phyloP scores from a whole-genome alignment of 2,113 vertebrate genomes.

The Trichechus manatus region DNA sequence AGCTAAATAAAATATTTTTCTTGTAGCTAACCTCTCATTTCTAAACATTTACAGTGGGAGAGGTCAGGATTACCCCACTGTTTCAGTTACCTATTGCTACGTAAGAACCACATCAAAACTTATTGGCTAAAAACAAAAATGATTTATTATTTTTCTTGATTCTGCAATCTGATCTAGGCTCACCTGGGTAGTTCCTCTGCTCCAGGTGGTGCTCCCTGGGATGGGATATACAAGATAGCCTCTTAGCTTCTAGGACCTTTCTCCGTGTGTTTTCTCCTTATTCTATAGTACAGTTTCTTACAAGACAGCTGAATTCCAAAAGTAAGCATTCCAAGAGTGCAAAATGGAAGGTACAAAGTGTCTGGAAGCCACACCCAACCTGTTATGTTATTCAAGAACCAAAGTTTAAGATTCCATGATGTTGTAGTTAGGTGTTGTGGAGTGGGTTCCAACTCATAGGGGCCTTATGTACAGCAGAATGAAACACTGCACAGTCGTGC shows the following conservation, averaged over 20 bases:
- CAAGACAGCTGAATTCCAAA: not conserved
- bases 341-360: not conserved
- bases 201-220: not conserved
- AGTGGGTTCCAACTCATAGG: too few relatives aligned
- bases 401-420: not conserved
- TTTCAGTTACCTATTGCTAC: not conserved
- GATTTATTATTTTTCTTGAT: slow-evolving; percentile 3
- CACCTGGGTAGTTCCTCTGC: not conserved
- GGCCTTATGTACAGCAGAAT: too few relatives aligned
- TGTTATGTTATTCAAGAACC: not conserved
- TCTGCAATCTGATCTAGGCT: not conserved
- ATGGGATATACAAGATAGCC: not conserved
- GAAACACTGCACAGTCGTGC: too few relatives aligned
- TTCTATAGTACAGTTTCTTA: not conserved
- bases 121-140: not conserved
- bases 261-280: not conserved
- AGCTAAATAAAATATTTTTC: slow-evolving; percentile 28
- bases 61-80: not conserved
- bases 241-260: not conserved
- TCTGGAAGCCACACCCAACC: not conserved
- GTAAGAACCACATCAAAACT: not conserved
- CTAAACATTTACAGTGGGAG: not conserved
- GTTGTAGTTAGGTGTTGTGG: too few relatives aligned
- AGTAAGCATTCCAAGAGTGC: not conserved
- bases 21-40: slow-evolving; percentile 4